phyloP scores from a whole-genome alignment of 1,140 invertebrate genomes.

The Heliconius nattereri region DNA sequence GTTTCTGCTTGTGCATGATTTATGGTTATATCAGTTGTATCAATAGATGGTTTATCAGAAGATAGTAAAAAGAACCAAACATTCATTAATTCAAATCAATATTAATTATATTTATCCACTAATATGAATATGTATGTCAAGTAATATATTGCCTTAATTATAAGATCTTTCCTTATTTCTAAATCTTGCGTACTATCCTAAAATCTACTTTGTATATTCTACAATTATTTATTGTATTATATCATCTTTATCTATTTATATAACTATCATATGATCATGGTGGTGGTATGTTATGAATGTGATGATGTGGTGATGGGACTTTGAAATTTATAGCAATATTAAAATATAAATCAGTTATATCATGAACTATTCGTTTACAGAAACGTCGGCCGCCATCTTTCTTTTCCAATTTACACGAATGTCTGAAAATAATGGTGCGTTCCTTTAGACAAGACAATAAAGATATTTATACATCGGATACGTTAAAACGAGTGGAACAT shows the following conservation, averaged over 20 bases:
- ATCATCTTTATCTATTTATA: conserved; percentile 21
- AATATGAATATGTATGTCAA: too few species aligned
- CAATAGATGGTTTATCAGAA: conserved; percentile 9
- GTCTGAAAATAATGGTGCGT: conserved; percentile 90
- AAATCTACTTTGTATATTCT: background rate
- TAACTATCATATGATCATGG: conserved; percentile 30
- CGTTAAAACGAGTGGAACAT: conserved; percentile 85
- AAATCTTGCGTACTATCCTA: background rate
- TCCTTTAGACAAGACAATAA: conserved; percentile 91
- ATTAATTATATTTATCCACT: too few species aligned
- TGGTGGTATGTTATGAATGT: conserved; percentile 37
- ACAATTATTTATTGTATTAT: background rate
- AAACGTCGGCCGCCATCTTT: conserved; percentile 92
- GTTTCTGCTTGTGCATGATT: conserved; percentile 12
- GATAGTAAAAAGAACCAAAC: background rate
- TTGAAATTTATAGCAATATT: background rate
- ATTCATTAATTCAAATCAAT: too few species aligned
- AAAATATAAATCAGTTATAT: conserved; percentile 40
- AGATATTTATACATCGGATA: conserved; percentile 79
- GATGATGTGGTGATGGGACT: conserved; percentile 39
- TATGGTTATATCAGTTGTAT: conserved; percentile 17
- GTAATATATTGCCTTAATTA: too few species aligned
- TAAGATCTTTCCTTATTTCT: too few species aligned
- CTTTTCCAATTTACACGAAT: conserved; percentile 93
- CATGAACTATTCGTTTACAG: conserved; percentile 71